Evolutionary conservation across 2,113 vertebrate genomes (phyloP).

Genomic region (Periophthalmodon schlosseri): DNA sequence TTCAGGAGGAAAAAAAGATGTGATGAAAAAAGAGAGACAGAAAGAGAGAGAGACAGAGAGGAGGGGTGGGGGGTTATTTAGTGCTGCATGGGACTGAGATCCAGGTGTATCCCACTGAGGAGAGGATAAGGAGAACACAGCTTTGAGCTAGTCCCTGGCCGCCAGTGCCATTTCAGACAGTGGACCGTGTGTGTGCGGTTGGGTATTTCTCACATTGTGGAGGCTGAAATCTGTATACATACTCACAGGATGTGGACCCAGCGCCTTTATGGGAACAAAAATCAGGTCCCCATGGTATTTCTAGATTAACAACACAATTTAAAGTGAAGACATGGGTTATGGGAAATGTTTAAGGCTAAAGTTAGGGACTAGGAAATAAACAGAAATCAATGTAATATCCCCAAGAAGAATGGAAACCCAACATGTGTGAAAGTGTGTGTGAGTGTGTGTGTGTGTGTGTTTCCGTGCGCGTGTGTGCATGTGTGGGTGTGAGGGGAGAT

Average conservation of each 20-base stretch:
- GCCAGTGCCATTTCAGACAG: constrained; percentile 48
- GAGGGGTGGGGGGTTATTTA: neutral
- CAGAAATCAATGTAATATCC: no score
- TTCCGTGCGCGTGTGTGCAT: constrained; percentile 40
- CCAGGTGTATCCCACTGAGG: constrained; percentile 3
- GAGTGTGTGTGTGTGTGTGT: constrained; percentile 35
- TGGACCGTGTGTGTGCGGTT: constrained; percentile 44
- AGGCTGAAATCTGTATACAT: no score
- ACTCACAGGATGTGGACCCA: no score
- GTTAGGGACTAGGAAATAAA: no score
- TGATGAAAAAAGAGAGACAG: neutral
- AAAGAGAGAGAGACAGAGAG: neutral
- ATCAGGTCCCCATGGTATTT: no score
- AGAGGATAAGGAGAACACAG: constrained; percentile 7
- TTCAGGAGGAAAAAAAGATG: neutral
- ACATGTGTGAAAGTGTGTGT: constrained; percentile 43
- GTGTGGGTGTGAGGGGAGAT: constrained; percentile 44
- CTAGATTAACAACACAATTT: no score
- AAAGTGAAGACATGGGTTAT: no score
- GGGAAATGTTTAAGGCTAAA: no score
- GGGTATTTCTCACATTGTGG: no score
- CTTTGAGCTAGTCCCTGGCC: constrained; percentile 36
- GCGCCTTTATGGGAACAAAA: no score
- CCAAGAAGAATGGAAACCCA: no score
- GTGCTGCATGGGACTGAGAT: constrained; percentile 6